A percentile compares a stretch with the other conserved stretches of the same genome.
phyloP scores from a whole-genome alignment of 1,140 invertebrate species.

The Drosophila prosaltans region DNA sequence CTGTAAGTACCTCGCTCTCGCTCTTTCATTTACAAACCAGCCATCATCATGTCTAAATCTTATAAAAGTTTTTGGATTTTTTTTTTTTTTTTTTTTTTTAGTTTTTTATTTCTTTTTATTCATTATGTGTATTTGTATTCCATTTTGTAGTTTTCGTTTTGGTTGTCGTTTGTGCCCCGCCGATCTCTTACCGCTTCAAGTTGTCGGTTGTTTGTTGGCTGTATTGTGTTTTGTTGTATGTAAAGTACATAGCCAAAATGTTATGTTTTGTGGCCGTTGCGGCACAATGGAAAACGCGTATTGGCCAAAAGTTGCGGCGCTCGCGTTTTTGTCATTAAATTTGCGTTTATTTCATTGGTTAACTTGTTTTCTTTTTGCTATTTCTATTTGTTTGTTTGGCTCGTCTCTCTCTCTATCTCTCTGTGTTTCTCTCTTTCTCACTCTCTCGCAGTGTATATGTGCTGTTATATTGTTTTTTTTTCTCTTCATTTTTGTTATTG shows the following conservation, averaged over 20 bases:
- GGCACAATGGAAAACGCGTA: constrained; percentile 70
- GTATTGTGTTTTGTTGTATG: constrained; percentile 27
- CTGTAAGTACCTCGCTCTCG: constrained; percentile 23
- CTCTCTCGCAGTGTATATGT: constrained; percentile 17
- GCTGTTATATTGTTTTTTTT: constrained; percentile 7
- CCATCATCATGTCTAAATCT: constrained; percentile 38
- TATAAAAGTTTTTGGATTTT: constrained; percentile 57
- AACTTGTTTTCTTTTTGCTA: constrained; percentile 66
- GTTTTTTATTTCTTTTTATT: constrained; percentile 38
- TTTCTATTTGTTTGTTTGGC: constrained; percentile 45
- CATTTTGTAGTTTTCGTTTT: constrained; percentile 76
- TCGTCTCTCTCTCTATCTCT: constrained; percentile 49
- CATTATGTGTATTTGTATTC: constrained; percentile 65
- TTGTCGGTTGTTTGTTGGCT: background rate
- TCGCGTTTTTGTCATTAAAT: constrained; percentile 79
- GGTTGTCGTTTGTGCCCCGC: constrained; percentile 15
- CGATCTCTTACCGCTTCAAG: constrained; percentile 31
- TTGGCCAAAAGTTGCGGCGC: constrained; percentile 70
- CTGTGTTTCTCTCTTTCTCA: constrained; percentile 16
- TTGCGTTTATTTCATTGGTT: constrained; percentile 81
- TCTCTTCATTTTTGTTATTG: constrained; percentile 27
- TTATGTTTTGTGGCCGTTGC: constrained; percentile 32
- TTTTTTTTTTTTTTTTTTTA: constrained; percentile 26
- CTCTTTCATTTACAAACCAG: constrained; percentile 3
- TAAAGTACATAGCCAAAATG: constrained; percentile 35